Percentiles rank a stretch among this genome's conserved stretches.
These are phyloP conservation scores for Hippasteria phrygiana DNA, from an alignment of 53 echinoderm and acorn worm species.

Conservation along the genomic window DNA sequence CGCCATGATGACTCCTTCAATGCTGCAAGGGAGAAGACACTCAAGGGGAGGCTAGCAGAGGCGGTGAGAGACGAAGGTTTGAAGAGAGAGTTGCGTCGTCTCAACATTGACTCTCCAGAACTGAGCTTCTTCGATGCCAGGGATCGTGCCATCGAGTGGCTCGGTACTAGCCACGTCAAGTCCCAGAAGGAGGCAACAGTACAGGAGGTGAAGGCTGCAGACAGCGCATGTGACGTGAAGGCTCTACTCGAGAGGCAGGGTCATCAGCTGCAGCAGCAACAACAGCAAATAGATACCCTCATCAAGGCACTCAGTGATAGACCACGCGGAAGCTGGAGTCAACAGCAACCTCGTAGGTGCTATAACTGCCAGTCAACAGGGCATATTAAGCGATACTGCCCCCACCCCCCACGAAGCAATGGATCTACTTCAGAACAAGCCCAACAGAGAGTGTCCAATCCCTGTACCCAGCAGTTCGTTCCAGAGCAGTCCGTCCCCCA, in stretches of 20 bases:
- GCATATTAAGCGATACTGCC: conserved; percentile 68
- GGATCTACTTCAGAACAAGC: background rate
- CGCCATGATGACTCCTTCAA: no score
- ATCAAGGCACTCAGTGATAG: background rate
- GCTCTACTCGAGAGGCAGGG: conserved; percentile 44
- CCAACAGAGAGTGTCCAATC: background rate
- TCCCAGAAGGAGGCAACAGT: conserved; percentile 47
- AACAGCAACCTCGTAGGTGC: conserved; percentile 41
- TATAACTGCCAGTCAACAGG: conserved; percentile 66
- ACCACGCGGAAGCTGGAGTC: background rate
- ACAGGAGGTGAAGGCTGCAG: conserved; percentile 18
- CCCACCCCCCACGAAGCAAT: conserved; percentile 12
- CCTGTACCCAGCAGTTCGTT: conserved; percentile 44
- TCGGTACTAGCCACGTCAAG: conserved; percentile 15
- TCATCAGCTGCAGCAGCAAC: conserved; percentile 65
- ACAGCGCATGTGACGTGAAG: background rate
- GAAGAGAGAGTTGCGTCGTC: no score
- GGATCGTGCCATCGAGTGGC: conserved; percentile 69
- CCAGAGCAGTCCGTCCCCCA: conserved; percentile 33
- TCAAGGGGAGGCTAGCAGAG: no score
- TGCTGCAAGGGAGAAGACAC: no score
- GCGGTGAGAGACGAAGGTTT: no score
- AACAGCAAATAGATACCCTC: conserved; percentile 67
- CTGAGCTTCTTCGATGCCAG: conserved; percentile 59
- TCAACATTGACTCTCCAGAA: no score